phyloP scores from a whole-genome alignment of 2,113 vertebrate species.

The Calyptommatus sinebrachiatus region DNA sequence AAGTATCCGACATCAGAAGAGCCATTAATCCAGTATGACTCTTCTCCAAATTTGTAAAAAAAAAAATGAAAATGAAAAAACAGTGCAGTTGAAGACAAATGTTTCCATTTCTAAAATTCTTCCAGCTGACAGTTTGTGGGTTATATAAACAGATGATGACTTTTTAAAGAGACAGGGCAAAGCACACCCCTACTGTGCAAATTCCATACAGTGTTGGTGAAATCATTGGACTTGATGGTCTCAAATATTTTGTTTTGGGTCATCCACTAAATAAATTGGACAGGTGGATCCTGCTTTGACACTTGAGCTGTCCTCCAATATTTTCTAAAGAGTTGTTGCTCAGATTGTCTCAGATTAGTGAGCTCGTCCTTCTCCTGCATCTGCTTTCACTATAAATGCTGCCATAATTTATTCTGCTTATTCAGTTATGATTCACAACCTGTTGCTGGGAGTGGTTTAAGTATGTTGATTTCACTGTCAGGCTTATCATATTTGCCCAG shows the following conservation, averaged over 20 bases:
- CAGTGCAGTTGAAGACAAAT: neutral
- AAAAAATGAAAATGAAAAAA: neutral
- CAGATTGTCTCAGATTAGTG: neutral
- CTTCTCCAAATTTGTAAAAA: too few species aligned
- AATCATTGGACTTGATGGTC: too few species aligned
- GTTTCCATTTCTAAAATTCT: neutral
- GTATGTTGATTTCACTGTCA: neutral
- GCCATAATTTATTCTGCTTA: neutral
- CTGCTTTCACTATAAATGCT: neutral
- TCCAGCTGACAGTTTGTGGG: neutral
- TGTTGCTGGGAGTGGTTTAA: constrained; percentile 1
- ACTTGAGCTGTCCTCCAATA: neutral
- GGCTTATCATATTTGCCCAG: neutral
- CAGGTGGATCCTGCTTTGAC: neutral
- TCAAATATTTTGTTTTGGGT: neutral
- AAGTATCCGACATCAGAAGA: neutral
- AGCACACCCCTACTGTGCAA: neutral
- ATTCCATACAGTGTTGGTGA: too few species aligned
- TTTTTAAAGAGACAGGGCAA: neutral
- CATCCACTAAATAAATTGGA: neutral
- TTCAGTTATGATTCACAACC: neutral
- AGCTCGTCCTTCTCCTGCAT: neutral
- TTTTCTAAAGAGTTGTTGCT: neutral
- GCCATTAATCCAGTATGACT: neutral
- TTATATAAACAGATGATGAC: neutral